phyloP scores from a whole-genome alignment of 64 coral and sea anemone genomes.

The Montipora sp. region DNA sequence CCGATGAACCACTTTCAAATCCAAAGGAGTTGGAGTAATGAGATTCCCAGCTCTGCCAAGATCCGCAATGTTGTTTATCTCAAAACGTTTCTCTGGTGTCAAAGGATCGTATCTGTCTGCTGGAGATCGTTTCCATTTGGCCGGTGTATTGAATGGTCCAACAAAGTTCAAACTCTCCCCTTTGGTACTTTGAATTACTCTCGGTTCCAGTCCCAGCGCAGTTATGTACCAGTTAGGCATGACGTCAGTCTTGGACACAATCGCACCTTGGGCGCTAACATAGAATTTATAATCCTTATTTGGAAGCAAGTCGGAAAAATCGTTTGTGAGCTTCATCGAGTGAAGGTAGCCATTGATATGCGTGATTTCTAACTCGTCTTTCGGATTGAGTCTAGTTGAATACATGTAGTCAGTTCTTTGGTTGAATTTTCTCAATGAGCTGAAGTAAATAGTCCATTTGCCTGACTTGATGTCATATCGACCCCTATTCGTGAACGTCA shows the following conservation, averaged over 20 bases:
- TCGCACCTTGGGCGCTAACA: conserved; percentile 1
- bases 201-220: conserved; percentile 29
- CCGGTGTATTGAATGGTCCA: conserved; percentile 61
- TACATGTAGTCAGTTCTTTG: not conserved
- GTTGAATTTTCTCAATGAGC: conserved; percentile 37
- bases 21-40: conserved; percentile 33
- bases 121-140: conserved; percentile 75
- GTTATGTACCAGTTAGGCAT: conserved; percentile 87
- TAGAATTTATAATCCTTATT: not conserved
- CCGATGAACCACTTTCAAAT: not conserved
- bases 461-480: conserved; percentile 10
- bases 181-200: conserved; percentile 48
- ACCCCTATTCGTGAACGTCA: conserved; percentile 78
- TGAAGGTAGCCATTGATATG: conserved; percentile 72
- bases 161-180: conserved; percentile 79
- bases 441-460: conserved; percentile 74
- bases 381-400: not conserved
- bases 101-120: conserved; percentile 60
- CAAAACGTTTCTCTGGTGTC: conserved; percentile 49
- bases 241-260: conserved; percentile 73
- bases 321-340: conserved; percentile 13
- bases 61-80: conserved; percentile 22
- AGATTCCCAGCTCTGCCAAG: not conserved
- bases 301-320: conserved; percentile 28
- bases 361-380: conserved; percentile 19